phyloP scores from a whole-genome alignment of 2,888 invertebrate genomes.

The Ormyrus thymus region DNA sequence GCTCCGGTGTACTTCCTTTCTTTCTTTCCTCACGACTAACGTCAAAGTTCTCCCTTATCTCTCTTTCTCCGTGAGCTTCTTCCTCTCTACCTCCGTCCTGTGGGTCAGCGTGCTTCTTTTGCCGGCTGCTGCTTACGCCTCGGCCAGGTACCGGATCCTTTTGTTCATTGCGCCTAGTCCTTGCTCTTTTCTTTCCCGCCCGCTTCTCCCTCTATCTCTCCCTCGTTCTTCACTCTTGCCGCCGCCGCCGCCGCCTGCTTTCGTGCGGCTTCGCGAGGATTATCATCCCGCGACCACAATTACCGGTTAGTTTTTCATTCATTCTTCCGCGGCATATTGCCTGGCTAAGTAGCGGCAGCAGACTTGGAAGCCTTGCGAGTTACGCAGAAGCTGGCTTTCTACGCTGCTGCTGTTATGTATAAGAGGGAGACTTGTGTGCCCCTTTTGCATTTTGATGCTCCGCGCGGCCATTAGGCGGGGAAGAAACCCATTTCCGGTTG shows the following conservation, averaged over 20 bases:
- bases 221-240: no score
- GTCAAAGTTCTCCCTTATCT: slow-evolving; percentile 35
- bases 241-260: not conserved
- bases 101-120: slow-evolving; percentile 18
- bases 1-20: slow-evolving; percentile 27
- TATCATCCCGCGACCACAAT: slow-evolving; percentile 52
- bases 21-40: slow-evolving; percentile 41
- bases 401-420: no score
- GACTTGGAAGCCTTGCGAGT: no score
- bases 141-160: slow-evolving; percentile 31
- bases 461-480: no score
- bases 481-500: no score
- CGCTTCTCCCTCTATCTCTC: slow-evolving; percentile 16
- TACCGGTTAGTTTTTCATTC: slow-evolving; percentile 52
- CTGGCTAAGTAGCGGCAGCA: slow-evolving; percentile 18
- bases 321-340: slow-evolving; percentile 28
- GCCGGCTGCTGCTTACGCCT: slow-evolving; percentile 10
- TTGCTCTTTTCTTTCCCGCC: slow-evolving; percentile 57
- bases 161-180: slow-evolving; percentile 45
- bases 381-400: no score
- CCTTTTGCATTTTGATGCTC: no score
- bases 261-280: slow-evolving; percentile 42
- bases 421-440: no score
- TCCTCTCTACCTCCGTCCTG: not conserved
- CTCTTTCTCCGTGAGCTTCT: not conserved